These are phyloP conservation scores for Phrynocephalus forsythii DNA, from an alignment of 2,797 vertebrate genomes.

Conservation along the genomic window DNA sequence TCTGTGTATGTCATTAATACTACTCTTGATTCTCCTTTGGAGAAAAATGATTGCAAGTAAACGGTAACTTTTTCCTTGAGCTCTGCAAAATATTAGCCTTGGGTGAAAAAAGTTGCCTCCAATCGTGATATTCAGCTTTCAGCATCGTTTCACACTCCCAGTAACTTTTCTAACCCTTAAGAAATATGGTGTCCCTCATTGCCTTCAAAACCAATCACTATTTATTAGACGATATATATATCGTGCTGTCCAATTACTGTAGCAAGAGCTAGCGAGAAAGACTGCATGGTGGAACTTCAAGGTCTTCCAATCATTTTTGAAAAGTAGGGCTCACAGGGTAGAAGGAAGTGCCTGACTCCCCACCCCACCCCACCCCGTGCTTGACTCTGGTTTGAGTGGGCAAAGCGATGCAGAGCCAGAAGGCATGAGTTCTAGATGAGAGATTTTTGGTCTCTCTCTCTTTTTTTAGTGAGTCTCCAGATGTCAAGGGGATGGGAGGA, in stretches of 20 bases:
- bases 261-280: conserved; percentile 39
- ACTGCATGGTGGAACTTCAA: conserved; percentile 29
- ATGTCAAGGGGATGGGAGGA: background rate
- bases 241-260: conserved; percentile 38
- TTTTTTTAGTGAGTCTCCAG: background rate
- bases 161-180: conserved; percentile 45
- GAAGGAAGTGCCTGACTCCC: background rate
- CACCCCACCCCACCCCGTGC: background rate
- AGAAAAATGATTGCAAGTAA: conserved; percentile 29
- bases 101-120: conserved; percentile 56
- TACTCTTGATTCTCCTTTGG: background rate
- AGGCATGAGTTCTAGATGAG: background rate
- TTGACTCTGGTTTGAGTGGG: background rate
- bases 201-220: conserved; percentile 43
- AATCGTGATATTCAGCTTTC: conserved; percentile 46
- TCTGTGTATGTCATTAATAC: conserved; percentile 29
- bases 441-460: background rate
- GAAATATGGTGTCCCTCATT: conserved; percentile 38
- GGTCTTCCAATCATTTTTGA: conserved; percentile 39
- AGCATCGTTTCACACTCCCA: conserved; percentile 43
- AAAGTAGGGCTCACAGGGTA: conserved; percentile 30
- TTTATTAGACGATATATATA: background rate
- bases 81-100: conserved; percentile 39
- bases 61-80: conserved; percentile 42
- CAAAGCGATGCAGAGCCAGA: background rate